Evolutionary conservation across 2,888 invertebrate genomes (phyloP), one percentile per base, ranked within the genome.

Genomic region (Argyra leucocephala): DNA sequence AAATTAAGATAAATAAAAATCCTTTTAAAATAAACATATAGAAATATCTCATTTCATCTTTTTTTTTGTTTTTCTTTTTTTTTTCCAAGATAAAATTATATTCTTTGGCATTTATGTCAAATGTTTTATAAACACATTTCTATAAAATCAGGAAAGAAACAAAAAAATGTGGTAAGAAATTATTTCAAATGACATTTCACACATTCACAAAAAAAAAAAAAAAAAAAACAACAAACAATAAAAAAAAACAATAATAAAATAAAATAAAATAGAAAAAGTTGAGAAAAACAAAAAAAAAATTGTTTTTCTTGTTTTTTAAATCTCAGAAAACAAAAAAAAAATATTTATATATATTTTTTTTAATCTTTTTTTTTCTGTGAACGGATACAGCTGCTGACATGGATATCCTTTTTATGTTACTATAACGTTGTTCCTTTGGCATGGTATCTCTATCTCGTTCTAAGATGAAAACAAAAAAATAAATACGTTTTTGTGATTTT

Each of bases 331-430:
- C 31, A 7, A 7, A 31, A 7, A 31, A 31, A 31, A 31, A 31
- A 31, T 7, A 31, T 31, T 48, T 48, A 3, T 37, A 18, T 48
- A 48, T 48, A 18, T 48, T 48, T 5, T 31, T 37, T 48, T 48
- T 18, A 48, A 48, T 48, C 48, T 48, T 18, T 48, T 18, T 48
- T 48, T 48, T 18, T 12, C 18, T 48, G 48, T 12, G 48, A 48
- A 48, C 48, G n/a, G n/a, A 48, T 18, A 48, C 48, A 48, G 12
- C 48, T 48, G 48, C 48, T 48, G 48, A 48, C 48, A 48, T 48
- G 48, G 48, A 48, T 48, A 48, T 48, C 48, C 48, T 48, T 48
- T 48, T 48, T 48, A 48, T 48, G 48, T 48, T 48, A 48, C 48
- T 48, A 48, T 48, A 48, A 48, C n/a, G n/a, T 15, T 48, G 12